Percentiles rank a stretch among this genome's conserved stretches.
Conservation (phyloP, 2,113 vertebrate genomes). For the Chitala chitala region DNA sequence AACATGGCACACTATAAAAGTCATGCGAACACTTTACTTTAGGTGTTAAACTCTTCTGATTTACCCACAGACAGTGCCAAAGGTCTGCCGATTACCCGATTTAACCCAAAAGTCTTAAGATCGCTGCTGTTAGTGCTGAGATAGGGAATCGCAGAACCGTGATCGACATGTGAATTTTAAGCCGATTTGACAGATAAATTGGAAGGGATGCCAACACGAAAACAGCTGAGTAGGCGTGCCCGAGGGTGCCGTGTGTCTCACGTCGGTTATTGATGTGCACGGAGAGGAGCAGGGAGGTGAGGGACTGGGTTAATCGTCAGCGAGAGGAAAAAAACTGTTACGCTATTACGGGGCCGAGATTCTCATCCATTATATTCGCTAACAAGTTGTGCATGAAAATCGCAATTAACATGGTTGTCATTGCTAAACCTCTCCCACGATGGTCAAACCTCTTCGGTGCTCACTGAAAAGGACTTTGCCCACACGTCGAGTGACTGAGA, state of each 20-base stretch:
- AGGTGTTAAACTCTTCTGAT: too few species aligned
- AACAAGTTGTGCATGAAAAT: conserved; percentile 21
- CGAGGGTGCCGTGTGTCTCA: background rate
- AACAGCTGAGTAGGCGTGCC: background rate
- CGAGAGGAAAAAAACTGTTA: too few species aligned
- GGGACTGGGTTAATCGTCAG: too few species aligned
- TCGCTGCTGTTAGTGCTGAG: background rate
- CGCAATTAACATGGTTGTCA: conserved; percentile 22
- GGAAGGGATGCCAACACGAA: background rate
- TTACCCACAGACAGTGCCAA: too few species aligned
- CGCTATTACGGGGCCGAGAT: background rate
- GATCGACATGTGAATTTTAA: background rate
- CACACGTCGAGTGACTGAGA: background rate
- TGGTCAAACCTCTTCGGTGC: background rate
- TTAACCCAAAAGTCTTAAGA: background rate
- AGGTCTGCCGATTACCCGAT: background rate
- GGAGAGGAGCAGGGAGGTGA: background rate
- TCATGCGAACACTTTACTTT: too few species aligned
- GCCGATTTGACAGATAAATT: background rate
- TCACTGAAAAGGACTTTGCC: background rate
- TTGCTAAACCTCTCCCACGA: background rate
- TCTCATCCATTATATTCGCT: conserved; percentile 15
- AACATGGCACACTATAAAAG: too few species aligned
- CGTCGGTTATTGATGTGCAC: background rate
- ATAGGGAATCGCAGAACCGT: background rate